These are phyloP conservation scores for Syngnathus typhle DNA, from an alignment of 2,113 vertebrate species.

Conservation along the genomic window DNA sequence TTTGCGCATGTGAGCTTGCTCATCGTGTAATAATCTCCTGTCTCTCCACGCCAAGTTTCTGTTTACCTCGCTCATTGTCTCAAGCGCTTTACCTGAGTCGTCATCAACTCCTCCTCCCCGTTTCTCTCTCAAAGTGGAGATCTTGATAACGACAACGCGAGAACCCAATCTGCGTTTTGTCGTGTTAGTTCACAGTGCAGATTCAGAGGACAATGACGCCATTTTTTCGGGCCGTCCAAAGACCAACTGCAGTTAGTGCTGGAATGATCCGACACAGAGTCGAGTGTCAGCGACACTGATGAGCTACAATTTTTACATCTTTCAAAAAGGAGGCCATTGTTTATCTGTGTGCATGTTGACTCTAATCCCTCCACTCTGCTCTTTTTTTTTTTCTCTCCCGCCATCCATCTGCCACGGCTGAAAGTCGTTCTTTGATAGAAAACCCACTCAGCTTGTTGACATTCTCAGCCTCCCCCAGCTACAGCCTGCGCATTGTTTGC, in stretches of 20 bases:
- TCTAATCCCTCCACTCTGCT: conserved; percentile 38
- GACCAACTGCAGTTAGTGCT: background rate
- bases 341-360: conserved; percentile 26
- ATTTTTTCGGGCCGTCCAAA: conserved; percentile 17
- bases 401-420: conserved; percentile 50
- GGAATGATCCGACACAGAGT: background rate
- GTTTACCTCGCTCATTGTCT: conserved; percentile 60
- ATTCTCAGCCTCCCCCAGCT: conserved; percentile 35
- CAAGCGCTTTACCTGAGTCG: conserved; percentile 48
- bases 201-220: conserved; percentile 30
- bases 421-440: conserved; percentile 47
- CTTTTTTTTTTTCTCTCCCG: conserved; percentile 19
- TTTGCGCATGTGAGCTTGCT: conserved; percentile 17
- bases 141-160: conserved; percentile 45
- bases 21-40: conserved; percentile 54
- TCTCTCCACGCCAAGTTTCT: conserved; percentile 68
- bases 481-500: conserved; percentile 20
- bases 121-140: conserved; percentile 27
- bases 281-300: conserved; percentile 14
- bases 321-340: conserved; percentile 56
- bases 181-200: conserved; percentile 47
- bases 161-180: conserved; percentile 36
- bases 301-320: conserved; percentile 32
- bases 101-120: conserved; percentile 58
- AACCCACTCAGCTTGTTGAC: conserved; percentile 47